Conservation (phyloP, 1,140 invertebrate species). For the Homalodisca vitripennis region DNA sequence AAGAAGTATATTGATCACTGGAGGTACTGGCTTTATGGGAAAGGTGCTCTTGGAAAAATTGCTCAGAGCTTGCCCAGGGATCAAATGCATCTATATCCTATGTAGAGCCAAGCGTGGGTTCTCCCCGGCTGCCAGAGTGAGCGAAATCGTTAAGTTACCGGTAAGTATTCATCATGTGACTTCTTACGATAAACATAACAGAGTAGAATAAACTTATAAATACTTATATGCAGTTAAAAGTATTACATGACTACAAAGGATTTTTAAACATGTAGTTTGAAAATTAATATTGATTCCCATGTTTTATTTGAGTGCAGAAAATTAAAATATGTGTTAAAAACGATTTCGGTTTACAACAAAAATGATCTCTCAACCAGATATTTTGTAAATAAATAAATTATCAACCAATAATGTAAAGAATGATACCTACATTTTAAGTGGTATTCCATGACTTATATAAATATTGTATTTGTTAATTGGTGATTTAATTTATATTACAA, state of each 20-base stretch:
- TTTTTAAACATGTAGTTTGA: background rate
- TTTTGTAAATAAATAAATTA: no score
- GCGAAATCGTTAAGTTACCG: constrained; percentile 60
- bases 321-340: no score
- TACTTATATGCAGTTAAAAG: background rate
- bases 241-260: background rate
- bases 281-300: constrained; percentile 29
- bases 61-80: constrained; percentile 63
- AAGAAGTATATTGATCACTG: constrained; percentile 57
- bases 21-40: constrained; percentile 71
- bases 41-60: constrained; percentile 75
- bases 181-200: background rate
- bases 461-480: no score
- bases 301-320: no score
- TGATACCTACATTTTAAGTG: no score
- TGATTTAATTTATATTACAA: no score
- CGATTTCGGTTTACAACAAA: no score
- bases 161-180: constrained; percentile 47
- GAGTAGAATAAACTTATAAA: background rate
- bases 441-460: no score
- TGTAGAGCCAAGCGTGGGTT: constrained; percentile 66
- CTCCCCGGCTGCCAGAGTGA: constrained; percentile 52
- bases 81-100: constrained; percentile 66
- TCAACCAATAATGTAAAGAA: no score
- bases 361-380: no score